phyloP scores from a whole-genome alignment of 2,797 vertebrate species.

The Pangasius larnaudii region DNA sequence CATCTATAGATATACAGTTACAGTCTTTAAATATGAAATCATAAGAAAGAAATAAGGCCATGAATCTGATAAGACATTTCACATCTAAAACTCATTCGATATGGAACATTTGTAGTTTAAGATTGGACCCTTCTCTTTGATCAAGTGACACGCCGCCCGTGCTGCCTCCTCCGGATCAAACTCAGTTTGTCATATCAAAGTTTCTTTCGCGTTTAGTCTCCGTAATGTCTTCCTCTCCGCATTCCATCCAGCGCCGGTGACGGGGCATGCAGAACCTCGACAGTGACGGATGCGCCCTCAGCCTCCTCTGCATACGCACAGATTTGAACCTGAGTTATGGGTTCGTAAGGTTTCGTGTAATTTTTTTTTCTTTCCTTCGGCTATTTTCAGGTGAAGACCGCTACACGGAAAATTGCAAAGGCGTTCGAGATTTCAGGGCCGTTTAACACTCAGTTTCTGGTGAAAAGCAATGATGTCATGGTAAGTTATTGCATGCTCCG shows the following conservation, averaged over 20 bases:
- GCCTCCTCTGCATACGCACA: constrained; percentile 10
- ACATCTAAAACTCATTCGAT: constrained; percentile 39
- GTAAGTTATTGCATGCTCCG: constrained; percentile 76
- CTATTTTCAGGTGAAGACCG: constrained; percentile 83
- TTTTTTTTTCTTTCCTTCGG: constrained; percentile 19
- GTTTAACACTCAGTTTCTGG: constrained; percentile 95
- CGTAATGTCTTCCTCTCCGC: constrained; percentile 9
- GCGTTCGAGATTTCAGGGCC: constrained; percentile 94
- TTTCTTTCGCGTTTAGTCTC: constrained; percentile 17
- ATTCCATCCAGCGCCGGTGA: constrained; percentile 14
- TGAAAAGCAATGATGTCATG: constrained; percentile 93
- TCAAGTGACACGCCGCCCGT: not conserved
- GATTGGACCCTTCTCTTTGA: constrained; percentile 10
- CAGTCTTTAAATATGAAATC: not conserved
- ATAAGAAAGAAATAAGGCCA: constrained; percentile 11
- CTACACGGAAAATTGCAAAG: constrained; percentile 88
- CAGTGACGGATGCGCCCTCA: constrained; percentile 40
- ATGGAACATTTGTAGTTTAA: constrained; percentile 21
- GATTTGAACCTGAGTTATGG: constrained; percentile 43
- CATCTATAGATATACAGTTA: not conserved
- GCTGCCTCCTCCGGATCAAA: constrained; percentile 27
- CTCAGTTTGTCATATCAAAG: constrained; percentile 33
- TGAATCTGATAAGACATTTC: constrained; percentile 34
- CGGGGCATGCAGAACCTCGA: constrained; percentile 24
- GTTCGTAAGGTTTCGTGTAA: constrained; percentile 13